Evolutionary conservation across 2,888 invertebrate genomes (phyloP).

Genomic region (Cordilura impudica): DNA sequence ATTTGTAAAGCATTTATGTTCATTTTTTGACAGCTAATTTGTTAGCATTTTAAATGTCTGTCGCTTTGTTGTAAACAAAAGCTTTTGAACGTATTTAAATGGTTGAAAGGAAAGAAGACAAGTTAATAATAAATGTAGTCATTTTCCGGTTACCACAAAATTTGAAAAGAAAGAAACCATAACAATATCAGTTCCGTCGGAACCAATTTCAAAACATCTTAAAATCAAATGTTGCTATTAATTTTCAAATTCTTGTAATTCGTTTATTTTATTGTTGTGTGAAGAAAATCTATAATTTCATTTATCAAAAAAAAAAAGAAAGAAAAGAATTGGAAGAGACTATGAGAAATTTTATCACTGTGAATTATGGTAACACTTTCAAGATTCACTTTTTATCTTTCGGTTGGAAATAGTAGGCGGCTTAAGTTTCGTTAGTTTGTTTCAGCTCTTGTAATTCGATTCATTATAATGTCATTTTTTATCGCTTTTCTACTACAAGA

Average conservation of each 20-base stretch:
- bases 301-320: not conserved
- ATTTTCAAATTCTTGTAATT: conserved; percentile 14
- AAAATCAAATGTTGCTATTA: not conserved
- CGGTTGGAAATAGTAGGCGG: conserved; percentile 31
- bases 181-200: conserved; percentile 47
- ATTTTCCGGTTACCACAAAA: conserved; percentile 36
- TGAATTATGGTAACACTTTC: conserved; percentile 23
- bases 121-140: conserved; percentile 20
- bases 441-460: conserved; percentile 36
- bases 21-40: conserved; percentile 64
- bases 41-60: conserved; percentile 62
- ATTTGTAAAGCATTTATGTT: conserved; percentile 55
- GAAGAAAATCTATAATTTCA: not conserved
- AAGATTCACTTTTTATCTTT: not conserved
- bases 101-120: conserved; percentile 18
- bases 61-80: conserved; percentile 58
- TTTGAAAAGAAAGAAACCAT: conserved; percentile 3
- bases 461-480: conserved; percentile 37
- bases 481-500: conserved; percentile 5
- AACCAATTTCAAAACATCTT: conserved; percentile 23
- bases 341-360: conserved; percentile 4
- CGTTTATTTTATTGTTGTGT: not conserved
- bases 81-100: conserved; percentile 38
- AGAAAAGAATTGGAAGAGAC: not conserved
- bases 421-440: conserved; percentile 15